A percentile compares a stretch with the other conserved stretches of the same genome.
Conservation (phyloP, 2,888 invertebrate species). For the Teinopalpus imperialis region DNA sequence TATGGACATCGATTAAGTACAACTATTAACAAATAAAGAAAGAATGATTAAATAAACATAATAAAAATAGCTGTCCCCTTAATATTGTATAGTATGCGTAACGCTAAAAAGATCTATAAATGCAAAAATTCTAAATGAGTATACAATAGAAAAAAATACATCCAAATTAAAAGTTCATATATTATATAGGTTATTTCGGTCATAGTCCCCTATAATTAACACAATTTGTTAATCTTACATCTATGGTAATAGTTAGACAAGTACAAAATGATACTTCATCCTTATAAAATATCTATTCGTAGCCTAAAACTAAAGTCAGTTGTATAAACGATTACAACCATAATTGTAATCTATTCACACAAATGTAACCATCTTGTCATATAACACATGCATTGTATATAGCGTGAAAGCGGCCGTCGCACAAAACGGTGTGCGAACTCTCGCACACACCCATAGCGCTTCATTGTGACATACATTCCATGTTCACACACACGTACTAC, state of each 20-base stretch:
- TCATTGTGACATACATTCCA: conserved; percentile 31
- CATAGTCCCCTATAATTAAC: conserved; percentile 69
- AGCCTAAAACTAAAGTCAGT: conserved; percentile 77
- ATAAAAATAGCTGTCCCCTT: conserved; percentile 49
- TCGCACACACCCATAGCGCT: conserved; percentile 34
- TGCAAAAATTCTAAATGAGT: conserved; percentile 77
- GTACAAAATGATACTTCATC: conserved; percentile 80
- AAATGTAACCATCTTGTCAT: conserved; percentile 39
- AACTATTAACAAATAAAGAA: conserved; percentile 46
- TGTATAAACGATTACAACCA: conserved; percentile 61
- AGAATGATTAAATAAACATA: conserved; percentile 43
- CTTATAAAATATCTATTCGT: conserved; percentile 72
- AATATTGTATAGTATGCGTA: conserved; percentile 57
- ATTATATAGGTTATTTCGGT: conserved; percentile 71
- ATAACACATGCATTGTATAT: conserved; percentile 46
- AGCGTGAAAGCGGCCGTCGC: conserved; percentile 30
- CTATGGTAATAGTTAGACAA: conserved; percentile 80
- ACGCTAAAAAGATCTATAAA: conserved; percentile 78
- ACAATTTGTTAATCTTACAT: conserved; percentile 76
- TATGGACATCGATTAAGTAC: conserved; percentile 74
- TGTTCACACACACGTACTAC: conserved; percentile 58
- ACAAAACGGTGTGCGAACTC: conserved; percentile 32
- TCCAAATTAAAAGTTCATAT: conserved; percentile 62
- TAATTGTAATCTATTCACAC: conserved; percentile 3
- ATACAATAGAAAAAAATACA: conserved; percentile 76